phyloP scores from a whole-genome alignment of 2,888 invertebrate genomes.

The Atethmia centrago region DNA sequence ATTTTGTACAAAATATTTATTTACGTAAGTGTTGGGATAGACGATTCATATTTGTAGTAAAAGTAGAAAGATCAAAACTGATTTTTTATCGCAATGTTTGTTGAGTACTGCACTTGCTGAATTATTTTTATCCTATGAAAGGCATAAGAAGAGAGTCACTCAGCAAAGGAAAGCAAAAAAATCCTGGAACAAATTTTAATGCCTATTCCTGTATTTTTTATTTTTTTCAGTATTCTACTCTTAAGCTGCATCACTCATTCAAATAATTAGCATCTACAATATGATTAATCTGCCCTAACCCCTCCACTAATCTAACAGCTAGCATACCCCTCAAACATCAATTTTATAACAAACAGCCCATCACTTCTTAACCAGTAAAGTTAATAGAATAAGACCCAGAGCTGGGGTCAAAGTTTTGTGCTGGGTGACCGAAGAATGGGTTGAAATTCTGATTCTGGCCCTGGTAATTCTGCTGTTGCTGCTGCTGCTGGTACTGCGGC shows the following conservation, averaged over 20 bases:
- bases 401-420: conserved; percentile 93
- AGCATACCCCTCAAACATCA: conserved; percentile 27
- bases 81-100: background rate
- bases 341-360: conserved; percentile 19
- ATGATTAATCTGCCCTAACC: conserved; percentile 43
- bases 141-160: background rate
- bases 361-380: conserved; percentile 90
- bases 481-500: conserved; percentile 71
- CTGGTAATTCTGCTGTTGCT: conserved; percentile 78
- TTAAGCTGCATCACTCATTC: background rate
- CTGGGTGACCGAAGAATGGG: conserved; percentile 92
- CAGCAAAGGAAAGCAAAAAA: too few species aligned
- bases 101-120: background rate
- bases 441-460: conserved; percentile 82
- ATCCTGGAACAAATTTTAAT: too few species aligned
- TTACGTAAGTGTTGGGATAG: background rate
- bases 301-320: conserved; percentile 41
- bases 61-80: too few species aligned
- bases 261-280: background rate
- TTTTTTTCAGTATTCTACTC: background rate
- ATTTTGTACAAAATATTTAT: conserved; percentile 64
- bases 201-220: too few species aligned
- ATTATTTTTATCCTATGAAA: background rate
- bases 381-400: conserved; percentile 95
- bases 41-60: conserved; percentile 8